Conservation (phyloP, 2,113 vertebrate species). For the Cariama cristata region DNA sequence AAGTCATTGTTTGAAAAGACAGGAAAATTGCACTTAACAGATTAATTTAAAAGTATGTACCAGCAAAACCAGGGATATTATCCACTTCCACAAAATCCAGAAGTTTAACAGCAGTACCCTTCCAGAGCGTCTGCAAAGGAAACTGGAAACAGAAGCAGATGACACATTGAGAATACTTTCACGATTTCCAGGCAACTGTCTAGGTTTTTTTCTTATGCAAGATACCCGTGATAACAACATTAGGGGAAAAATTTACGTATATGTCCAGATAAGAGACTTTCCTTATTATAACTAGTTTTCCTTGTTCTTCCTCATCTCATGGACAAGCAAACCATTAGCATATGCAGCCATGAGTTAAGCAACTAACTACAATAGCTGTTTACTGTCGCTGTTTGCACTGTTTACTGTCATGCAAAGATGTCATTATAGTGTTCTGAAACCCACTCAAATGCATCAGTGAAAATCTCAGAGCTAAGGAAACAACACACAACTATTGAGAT, state of each 20-base stretch:
- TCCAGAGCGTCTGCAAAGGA: slow-evolving; percentile 89
- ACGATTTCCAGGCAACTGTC: not conserved
- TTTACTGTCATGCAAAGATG: not conserved
- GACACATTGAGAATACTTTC: not conserved
- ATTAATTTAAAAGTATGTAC: slow-evolving; percentile 54
- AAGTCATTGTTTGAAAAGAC: not conserved
- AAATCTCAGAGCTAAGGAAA: not conserved
- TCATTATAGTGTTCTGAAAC: not conserved
- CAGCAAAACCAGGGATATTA: slow-evolving; percentile 68
- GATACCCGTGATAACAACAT: not conserved
- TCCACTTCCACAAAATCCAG: slow-evolving; percentile 86
- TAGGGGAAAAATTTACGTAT: not conserved
- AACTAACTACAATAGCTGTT: not conserved
- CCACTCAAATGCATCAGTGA: not conserved
- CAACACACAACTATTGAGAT: not conserved
- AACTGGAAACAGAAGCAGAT: slow-evolving; percentile 76
- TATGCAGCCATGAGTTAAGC: not conserved
- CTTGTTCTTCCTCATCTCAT: not conserved
- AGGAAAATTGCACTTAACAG: not conserved
- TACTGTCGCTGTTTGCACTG: not conserved
- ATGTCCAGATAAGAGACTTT: not conserved
- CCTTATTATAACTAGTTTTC: not conserved
- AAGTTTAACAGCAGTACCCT: slow-evolving; percentile 84
- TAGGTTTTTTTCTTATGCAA: not conserved
- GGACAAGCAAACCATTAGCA: not conserved